Evolutionary conservation across 2,113 vertebrate genomes (phyloP).

Genomic region (Probosciger aterrimus): DNA sequence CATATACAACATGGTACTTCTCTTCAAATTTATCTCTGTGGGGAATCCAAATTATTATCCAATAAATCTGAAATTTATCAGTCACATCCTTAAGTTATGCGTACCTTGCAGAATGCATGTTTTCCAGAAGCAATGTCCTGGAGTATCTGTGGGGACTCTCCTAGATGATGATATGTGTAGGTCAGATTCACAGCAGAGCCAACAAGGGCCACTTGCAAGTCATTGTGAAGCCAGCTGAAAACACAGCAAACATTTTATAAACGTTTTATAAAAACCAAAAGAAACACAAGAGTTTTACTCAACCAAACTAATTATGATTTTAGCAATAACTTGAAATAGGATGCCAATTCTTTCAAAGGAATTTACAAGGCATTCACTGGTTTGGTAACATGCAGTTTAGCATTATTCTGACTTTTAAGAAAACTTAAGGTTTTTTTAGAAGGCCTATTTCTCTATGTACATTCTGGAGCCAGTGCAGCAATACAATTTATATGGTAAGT

Average conservation of each 20-base stretch:
- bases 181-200: constrained; percentile 90
- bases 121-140: constrained; percentile 85
- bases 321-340: not conserved
- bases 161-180: constrained; percentile 90
- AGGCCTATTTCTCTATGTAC: not conserved
- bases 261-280: not conserved
- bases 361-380: not conserved
- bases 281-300: not conserved
- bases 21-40: not conserved
- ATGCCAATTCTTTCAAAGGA: not conserved
- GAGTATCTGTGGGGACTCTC: constrained; percentile 86
- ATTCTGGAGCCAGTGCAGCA: not conserved
- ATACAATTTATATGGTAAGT: not conserved
- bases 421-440: not conserved
- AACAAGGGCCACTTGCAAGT: constrained; percentile 88
- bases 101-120: constrained; percentile 89
- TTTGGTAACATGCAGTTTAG: not conserved
- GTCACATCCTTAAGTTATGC: not conserved
- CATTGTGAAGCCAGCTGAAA: constrained; percentile 97
- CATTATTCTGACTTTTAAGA: not conserved
- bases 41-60: not conserved
- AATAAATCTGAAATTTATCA: not conserved
- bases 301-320: not conserved
- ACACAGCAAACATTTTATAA: constrained; percentile 5
- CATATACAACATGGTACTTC: not conserved